Evolutionary conservation across 2,888 invertebrate genomes (phyloP), one percentile per base, ranked within the genome.

Genomic region (Pomacea canaliculata): DNA sequence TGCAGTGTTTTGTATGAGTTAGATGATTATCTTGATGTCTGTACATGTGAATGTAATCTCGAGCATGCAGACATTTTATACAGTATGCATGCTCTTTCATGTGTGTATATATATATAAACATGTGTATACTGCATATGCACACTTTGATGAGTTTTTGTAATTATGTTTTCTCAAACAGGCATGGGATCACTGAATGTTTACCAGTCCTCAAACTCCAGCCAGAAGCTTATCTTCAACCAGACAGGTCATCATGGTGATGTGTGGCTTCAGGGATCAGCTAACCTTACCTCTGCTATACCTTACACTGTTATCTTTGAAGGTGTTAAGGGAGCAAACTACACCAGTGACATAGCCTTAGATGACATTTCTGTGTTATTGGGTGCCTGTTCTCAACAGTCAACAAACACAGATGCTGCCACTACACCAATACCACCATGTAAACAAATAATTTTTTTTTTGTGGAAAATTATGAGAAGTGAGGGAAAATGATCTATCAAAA

Each of bases 281-380:
- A 48, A 59, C 0, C 37, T 48, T 48, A 13, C 85, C 87, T 81
- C 77, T 10, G 37, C 70, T 23, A 67, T 37, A 19, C 23, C 19
- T 48, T 69, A 80, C 77, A 60, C 73, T 86, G 86, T 76, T 87
- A 49, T 80, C 83, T 77, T 88, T 23, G 84, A 86, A 67, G 88
- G 83, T 18, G 81, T 85, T 1, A 76, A 85, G 18, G 88, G 89
- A 18, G 76, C 74, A 18, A 83, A 80, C 68, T 85, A 85, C 78
- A 75, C 48, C 18, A 85, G 87, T 51, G 89, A 89, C 76, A 84
- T 89, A 62, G 88, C 88, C 16, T 83, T 89, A 70, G 89, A 89
- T 81, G 89, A 89, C 76, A 71, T 89, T 9, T 82, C 84, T 27
- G 86, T 89, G 67, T 82, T 83, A n/a, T 77, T 78, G 16, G 80